Evolutionary conservation across 1,140 invertebrate species (phyloP).

Genomic region (Brachionus rubens): DNA sequence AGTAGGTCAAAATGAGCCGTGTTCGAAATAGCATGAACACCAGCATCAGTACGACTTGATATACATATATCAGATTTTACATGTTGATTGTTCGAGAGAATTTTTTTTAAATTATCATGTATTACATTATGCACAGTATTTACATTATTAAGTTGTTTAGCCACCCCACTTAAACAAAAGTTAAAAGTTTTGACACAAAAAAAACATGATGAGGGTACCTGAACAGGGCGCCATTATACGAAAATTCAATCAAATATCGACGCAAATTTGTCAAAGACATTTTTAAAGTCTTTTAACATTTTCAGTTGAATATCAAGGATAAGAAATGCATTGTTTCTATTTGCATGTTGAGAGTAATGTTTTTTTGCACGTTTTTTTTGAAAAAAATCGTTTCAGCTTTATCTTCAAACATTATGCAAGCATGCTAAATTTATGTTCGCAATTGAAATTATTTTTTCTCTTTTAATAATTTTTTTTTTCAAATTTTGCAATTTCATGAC

Average conservation of each 20-base stretch:
- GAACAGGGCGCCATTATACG: conserved; percentile 26
- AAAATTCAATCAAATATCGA: conserved; percentile 40
- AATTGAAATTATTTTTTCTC: not conserved
- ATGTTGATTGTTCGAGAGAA: not conserved
- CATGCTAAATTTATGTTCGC: conserved; percentile 41
- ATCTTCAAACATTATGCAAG: not conserved
- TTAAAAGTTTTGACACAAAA: not conserved
- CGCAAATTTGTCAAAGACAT: conserved; percentile 28
- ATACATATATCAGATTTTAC: conserved; percentile 18
- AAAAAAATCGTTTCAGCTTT: too few relatives aligned
- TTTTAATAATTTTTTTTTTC: conserved; percentile 6
- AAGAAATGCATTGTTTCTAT: too few relatives aligned
- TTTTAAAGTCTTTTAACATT: conserved; percentile 1
- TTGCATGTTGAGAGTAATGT: too few relatives aligned
- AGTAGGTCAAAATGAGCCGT: conserved; percentile 44
- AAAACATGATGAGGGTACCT: not conserved
- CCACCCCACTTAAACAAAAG: conserved; percentile 22
- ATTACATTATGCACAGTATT: conserved; percentile 40
- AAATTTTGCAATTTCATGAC: not conserved
- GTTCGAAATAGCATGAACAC: conserved; percentile 43
- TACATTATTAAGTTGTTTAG: conserved; percentile 20
- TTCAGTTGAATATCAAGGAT: too few relatives aligned
- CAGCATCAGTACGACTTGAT: conserved; percentile 45
- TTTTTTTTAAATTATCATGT: conserved; percentile 3
- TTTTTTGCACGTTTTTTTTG: too few relatives aligned